phyloP scores from a whole-genome alignment of 2,888 invertebrate genomes.

The Stenodera caucasica region DNA sequence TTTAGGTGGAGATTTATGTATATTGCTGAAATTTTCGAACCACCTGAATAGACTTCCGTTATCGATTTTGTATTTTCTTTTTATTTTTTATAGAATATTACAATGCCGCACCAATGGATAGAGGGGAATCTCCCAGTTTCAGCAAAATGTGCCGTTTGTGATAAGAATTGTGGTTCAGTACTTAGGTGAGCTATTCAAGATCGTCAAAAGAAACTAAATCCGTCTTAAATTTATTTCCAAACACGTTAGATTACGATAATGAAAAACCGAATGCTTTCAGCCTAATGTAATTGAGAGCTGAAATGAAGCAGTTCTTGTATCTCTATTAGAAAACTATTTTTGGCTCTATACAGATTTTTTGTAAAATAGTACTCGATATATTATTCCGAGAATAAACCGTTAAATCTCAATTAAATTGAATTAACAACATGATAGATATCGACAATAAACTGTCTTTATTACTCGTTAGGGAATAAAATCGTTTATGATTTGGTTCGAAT shows the following conservation, averaged over 20 bases:
- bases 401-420: not conserved
- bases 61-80: not conserved
- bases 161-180: conserved; percentile 96
- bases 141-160: conserved; percentile 89
- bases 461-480: no score
- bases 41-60: conserved; percentile 2
- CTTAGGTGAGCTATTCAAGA: conserved; percentile 65
- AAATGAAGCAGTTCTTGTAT: not conserved
- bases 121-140: conserved; percentile 96
- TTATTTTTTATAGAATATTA: conserved; percentile 70
- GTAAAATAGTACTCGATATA: no score
- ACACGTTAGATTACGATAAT: no score
- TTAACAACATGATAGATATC: no score
- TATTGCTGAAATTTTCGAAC: not conserved
- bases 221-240: no score
- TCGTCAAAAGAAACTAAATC: no score
- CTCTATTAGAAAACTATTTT: no score
- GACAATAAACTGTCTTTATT: no score
- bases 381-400: not conserved
- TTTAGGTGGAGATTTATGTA: no score
- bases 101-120: conserved; percentile 98
- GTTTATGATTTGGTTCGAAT: no score
- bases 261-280: not conserved
- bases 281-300: not conserved
- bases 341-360: not conserved